These are phyloP conservation scores for Coluber constrictor DNA, from an alignment of 2,797 vertebrate species.

Conservation along the genomic window DNA sequence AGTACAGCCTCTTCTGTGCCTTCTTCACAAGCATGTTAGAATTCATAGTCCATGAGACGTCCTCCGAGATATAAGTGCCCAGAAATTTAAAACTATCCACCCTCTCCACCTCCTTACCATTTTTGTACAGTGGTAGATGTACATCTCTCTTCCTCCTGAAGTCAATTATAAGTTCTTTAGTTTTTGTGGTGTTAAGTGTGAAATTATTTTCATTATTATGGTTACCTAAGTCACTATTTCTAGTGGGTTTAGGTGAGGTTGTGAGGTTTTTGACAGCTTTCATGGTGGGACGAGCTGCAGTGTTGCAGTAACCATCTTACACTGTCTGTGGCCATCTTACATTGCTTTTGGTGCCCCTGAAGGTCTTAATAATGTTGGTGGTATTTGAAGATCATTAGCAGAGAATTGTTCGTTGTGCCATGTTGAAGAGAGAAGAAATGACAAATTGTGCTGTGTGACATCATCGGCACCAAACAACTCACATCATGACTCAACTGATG, in stretches of 20 bases:
- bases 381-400: not conserved
- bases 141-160: no score
- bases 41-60: no score
- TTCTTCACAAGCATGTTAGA: no score
- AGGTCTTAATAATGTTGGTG: not conserved
- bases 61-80: no score
- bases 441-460: not conserved
- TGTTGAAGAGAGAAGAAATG: not conserved
- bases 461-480: not conserved
- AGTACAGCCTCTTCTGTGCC: no score
- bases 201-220: no score
- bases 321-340: not conserved
- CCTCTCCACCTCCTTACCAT: no score
- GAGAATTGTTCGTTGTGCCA: not conserved
- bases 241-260: not conserved
- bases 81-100: no score
- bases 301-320: not conserved
- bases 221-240: no score
- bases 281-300: not conserved
- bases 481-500: not conserved
- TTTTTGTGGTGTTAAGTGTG: no score
- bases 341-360: not conserved
- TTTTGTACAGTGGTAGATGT: no score
- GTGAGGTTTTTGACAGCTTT: not conserved
- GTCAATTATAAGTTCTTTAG: no score